A percentile compares a stretch with the other conserved stretches of the same genome.
These are phyloP conservation scores for Lepus timidus DNA, from an alignment of 2,113 vertebrate genomes.

Conservation along the genomic window DNA sequence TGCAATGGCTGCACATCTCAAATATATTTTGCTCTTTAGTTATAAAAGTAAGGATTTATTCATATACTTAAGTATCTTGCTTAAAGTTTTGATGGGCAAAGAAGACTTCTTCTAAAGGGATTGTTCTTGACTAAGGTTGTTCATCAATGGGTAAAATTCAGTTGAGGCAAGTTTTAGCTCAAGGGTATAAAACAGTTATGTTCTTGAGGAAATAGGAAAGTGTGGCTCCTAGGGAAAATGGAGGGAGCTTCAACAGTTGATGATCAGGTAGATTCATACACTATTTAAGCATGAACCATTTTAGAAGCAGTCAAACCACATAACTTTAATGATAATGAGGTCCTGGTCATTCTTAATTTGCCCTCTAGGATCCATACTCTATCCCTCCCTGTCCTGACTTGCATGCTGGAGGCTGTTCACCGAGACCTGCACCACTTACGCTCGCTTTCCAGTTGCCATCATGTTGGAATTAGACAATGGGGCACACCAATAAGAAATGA, in stretches of 20 bases:
- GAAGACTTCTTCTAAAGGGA: conserved; percentile 13
- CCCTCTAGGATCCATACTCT: background rate
- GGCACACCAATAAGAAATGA: background rate
- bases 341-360: background rate
- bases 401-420: background rate
- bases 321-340: conserved; percentile 9
- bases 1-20: conserved; percentile 14
- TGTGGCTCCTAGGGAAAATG: background rate
- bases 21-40: conserved; percentile 21
- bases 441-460: background rate
- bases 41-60: conserved; percentile 53
- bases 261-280: conserved; percentile 3
- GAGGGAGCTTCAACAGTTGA: background rate
- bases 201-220: conserved; percentile 46
- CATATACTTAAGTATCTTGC: conserved; percentile 22
- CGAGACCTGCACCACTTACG: background rate
- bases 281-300: background rate
- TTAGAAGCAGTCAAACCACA: background rate
- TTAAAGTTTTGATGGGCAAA: conserved; percentile 49
- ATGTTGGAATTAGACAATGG: background rate
- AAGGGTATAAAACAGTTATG: background rate
- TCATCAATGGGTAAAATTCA: conserved; percentile 5
- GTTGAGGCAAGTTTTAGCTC: conserved; percentile 52
- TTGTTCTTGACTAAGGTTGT: background rate
- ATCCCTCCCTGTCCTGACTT: background rate